Conservation (phyloP, 1,140 invertebrate species). For the Philopotamus ludificatus region DNA sequence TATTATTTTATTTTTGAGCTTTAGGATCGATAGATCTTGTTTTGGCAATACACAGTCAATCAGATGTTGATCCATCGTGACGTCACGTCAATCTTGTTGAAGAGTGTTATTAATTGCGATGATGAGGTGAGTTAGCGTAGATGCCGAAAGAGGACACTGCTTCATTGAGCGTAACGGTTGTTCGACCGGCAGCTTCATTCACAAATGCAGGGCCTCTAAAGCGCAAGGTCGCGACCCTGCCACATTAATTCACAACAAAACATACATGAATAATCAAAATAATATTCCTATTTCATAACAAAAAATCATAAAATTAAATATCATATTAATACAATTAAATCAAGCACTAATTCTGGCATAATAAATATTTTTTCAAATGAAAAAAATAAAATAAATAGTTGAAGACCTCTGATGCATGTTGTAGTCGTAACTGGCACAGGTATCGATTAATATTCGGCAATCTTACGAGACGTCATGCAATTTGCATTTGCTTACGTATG, state of each 20-base stretch:
- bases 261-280: background rate
- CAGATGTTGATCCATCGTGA: background rate
- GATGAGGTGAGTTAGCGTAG: background rate
- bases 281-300: too few relatives aligned
- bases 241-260: background rate
- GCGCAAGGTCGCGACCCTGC: background rate
- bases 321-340: too few relatives aligned
- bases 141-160: slow-evolving; percentile 4
- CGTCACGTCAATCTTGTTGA: background rate
- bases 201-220: background rate
- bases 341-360: too few relatives aligned
- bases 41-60: too few relatives aligned
- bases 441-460: background rate
- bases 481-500: too few relatives aligned
- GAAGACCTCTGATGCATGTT: background rate
- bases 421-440: background rate
- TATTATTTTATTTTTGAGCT: background rate
- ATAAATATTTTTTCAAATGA: too few relatives aligned
- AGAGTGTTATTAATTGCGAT: background rate
- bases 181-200: slow-evolving; percentile 25
- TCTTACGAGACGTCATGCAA: background rate
- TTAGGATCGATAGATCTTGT: background rate
- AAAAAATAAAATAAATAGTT: background rate
- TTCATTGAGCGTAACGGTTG: slow-evolving; percentile 23
- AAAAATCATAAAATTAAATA: too few relatives aligned